A percentile compares a stretch with the other conserved stretches of the same genome.
Conservation (phyloP, 1,140 invertebrate species). For the Pygmarrhopalites habei region DNA sequence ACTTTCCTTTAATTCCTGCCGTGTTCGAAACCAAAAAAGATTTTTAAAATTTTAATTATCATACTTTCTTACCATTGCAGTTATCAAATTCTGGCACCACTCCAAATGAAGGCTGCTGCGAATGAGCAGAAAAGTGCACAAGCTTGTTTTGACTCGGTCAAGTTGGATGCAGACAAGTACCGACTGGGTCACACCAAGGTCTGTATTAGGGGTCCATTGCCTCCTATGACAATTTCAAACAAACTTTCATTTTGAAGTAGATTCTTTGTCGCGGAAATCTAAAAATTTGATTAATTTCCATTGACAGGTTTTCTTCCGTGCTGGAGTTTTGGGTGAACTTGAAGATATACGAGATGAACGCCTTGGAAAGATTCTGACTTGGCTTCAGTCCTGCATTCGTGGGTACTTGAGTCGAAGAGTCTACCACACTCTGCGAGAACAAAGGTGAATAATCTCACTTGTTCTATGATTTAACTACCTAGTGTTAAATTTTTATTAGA, state of each 20-base stretch:
- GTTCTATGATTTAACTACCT: no score
- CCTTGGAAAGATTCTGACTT: slow-evolving; percentile 94
- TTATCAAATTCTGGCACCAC: slow-evolving; percentile 97
- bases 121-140: slow-evolving; percentile 69
- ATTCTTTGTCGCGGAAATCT: no score
- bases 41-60: no score
- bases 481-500: neutral
- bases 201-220: no score
- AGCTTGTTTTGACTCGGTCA: slow-evolving; percentile 72
- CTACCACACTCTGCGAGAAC: slow-evolving; percentile 96
- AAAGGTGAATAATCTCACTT: slow-evolving; percentile 56
- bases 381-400: slow-evolving; percentile 94
- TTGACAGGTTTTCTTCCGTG: slow-evolving; percentile 98
- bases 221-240: no score
- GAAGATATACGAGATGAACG: slow-evolving; percentile 99
- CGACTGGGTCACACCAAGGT: slow-evolving; percentile 95
- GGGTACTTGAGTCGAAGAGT: slow-evolving; percentile 83
- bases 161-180: slow-evolving; percentile 78
- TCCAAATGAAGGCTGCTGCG: slow-evolving; percentile 76
- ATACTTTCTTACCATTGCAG: no score
- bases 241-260: slow-evolving; percentile 3
- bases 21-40: no score
- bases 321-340: slow-evolving; percentile 99
- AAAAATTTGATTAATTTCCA: no score
- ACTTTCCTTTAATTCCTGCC: slow-evolving; percentile 40